These are phyloP conservation scores for Peromyscus attwateri DNA, from an alignment of 2,797 vertebrate species.

Conservation along the genomic window DNA sequence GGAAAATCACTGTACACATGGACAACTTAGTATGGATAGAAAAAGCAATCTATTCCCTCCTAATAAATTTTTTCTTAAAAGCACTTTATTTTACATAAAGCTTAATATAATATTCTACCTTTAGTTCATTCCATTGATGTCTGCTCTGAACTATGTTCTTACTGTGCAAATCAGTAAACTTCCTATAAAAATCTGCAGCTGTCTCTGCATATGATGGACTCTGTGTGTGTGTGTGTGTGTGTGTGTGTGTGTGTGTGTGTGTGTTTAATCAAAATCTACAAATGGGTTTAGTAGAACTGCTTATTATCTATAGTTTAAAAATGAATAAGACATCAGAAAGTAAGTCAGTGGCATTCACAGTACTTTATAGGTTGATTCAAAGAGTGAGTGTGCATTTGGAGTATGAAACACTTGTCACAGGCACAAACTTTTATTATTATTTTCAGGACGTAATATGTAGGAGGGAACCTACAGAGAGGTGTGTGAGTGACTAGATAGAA, in stretches of 20 bases:
- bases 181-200: not conserved
- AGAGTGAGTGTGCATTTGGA: constrained; percentile 7
- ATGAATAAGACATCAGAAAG: constrained; percentile 19
- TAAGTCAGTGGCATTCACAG: not conserved
- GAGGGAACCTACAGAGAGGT: not conserved
- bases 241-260: not conserved
- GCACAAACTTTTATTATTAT: not conserved
- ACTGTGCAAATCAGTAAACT: not conserved
- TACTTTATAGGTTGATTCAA: not conserved
- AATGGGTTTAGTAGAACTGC: not conserved
- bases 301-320: not conserved
- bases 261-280: constrained; percentile 36
- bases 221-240: not conserved
- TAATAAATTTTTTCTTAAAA: constrained; percentile 23
- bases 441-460: not conserved
- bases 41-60: not conserved
- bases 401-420: not conserved
- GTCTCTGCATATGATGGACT: not conserved
- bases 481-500: not conserved
- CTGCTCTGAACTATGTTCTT: not conserved
- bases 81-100: not conserved
- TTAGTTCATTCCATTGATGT: constrained; percentile 21
- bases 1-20: not conserved
- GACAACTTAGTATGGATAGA: not conserved
- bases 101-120: not conserved